phyloP scores from a whole-genome alignment of 2,888 invertebrate species.

The Hypselothyrea guttata region DNA sequence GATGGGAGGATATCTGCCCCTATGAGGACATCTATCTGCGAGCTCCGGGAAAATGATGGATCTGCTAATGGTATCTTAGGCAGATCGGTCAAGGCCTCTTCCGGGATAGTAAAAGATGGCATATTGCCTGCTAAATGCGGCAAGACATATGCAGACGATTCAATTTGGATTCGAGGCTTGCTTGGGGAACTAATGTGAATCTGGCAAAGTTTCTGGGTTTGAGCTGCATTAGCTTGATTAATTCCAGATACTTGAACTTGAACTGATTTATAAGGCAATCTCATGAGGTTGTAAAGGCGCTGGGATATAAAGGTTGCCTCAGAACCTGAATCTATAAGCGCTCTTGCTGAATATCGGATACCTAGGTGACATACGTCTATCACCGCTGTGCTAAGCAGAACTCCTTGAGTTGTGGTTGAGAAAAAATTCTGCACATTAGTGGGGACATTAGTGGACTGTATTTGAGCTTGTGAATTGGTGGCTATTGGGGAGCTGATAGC shows the following conservation, averaged over 20 bases:
- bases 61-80: conserved; percentile 11
- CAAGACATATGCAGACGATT: conserved; percentile 16
- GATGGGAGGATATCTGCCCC: conserved; percentile 3
- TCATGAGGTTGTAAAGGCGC: conserved; percentile 10
- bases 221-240: conserved; percentile 7
- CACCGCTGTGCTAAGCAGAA: conserved; percentile 22
- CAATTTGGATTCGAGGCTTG: conserved; percentile 4
- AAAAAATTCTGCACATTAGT: background rate
- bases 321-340: conserved; percentile 31
- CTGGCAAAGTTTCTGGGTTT: conserved; percentile 9
- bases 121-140: conserved; percentile 20
- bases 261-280: conserved; percentile 15
- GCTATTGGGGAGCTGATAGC: background rate
- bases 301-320: conserved; percentile 31
- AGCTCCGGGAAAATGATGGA: conserved; percentile 10
- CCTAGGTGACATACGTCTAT: conserved; percentile 18
- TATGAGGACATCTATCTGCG: conserved; percentile 9
- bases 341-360: conserved; percentile 7
- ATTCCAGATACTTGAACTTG: conserved; percentile 13
- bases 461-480: background rate
- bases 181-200: background rate
- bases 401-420: background rate
- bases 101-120: conserved; percentile 6
- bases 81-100: background rate
- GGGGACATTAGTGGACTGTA: background rate